Percentiles rank a stretch among this genome's conserved stretches.
Conservation (phyloP, 2,113 vertebrate genomes). For the Mormyrus lacerda region DNA sequence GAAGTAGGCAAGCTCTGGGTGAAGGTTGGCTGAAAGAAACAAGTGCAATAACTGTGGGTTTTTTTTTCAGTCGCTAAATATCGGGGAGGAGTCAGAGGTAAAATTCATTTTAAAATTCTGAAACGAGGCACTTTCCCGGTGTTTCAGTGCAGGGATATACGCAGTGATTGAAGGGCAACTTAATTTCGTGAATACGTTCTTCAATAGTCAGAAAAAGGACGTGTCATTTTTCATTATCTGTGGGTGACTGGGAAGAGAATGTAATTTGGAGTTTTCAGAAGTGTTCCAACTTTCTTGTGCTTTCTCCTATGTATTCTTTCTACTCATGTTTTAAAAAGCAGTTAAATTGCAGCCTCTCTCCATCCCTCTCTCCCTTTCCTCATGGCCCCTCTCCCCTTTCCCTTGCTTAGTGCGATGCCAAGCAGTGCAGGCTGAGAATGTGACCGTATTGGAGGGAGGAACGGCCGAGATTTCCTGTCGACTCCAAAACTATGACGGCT, state of each 20-base stretch:
- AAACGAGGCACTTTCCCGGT: not conserved
- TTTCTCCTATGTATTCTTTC: not conserved
- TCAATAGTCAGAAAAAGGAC: not conserved
- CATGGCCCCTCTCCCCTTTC: slow-evolving; percentile 22
- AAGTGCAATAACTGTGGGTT: not conserved
- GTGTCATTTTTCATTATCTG: slow-evolving; percentile 12
- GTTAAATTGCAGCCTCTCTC: not conserved
- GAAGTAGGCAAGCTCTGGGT: not conserved
- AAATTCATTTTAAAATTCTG: not conserved
- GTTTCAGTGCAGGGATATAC: not conserved
- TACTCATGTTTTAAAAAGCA: not conserved
- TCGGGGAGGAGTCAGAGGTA: not conserved
- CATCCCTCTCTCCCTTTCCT: not conserved
- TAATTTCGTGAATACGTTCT: not conserved
- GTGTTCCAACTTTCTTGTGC: slow-evolving; percentile 26
- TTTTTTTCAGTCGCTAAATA: not conserved
- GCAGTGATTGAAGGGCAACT: not conserved
- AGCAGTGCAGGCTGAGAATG: slow-evolving; percentile 84
- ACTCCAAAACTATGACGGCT: slow-evolving; percentile 83
- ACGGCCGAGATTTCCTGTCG: slow-evolving; percentile 83
- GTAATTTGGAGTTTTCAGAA: slow-evolving; percentile 1
- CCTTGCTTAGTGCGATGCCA: slow-evolving; percentile 58
- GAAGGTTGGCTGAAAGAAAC: not conserved
- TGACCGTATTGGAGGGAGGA: slow-evolving; percentile 79
- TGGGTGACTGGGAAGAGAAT: not conserved